Evolutionary conservation across 2,113 vertebrate genomes (phyloP).

Genomic region (Siniperca chuatsi): DNA sequence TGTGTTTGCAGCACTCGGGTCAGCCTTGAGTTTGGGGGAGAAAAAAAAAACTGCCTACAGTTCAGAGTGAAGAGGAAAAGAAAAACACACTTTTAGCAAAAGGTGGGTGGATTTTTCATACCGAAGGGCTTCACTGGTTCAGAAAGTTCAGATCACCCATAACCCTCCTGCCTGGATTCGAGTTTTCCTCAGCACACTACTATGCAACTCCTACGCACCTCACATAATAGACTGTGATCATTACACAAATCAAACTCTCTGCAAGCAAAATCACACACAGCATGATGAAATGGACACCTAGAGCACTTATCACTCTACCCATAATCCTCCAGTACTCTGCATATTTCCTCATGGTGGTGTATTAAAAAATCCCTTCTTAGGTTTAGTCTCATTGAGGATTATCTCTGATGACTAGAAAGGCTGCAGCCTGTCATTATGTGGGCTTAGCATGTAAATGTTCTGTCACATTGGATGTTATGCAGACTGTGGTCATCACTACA

Average conservation of each 20-base stretch:
- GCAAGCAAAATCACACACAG: slow-evolving; percentile 34
- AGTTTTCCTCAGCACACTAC: slow-evolving; percentile 43
- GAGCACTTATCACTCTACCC: slow-evolving; percentile 42
- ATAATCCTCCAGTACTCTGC: slow-evolving; percentile 53
- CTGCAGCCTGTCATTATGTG: slow-evolving; percentile 40
- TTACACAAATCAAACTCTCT: slow-evolving; percentile 36
- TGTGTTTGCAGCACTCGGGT: slow-evolving; percentile 60
- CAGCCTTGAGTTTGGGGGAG: slow-evolving; percentile 41
- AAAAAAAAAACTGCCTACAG: slow-evolving; percentile 11
- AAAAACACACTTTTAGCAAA: slow-evolving; percentile 27
- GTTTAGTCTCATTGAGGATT: slow-evolving; percentile 55
- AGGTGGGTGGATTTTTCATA: slow-evolving; percentile 21
- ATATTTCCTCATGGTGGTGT: slow-evolving; percentile 23
- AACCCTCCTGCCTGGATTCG: slow-evolving; percentile 8
- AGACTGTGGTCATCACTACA: not conserved
- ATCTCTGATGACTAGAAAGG: slow-evolving; percentile 46
- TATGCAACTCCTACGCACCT: slow-evolving; percentile 46
- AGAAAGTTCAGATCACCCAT: slow-evolving; percentile 22
- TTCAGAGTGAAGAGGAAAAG: slow-evolving; percentile 22
- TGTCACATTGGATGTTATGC: not conserved
- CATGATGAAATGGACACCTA: slow-evolving; percentile 39
- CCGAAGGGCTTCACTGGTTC: slow-evolving; percentile 9
- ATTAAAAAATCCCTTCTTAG: slow-evolving; percentile 37
- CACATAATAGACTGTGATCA: slow-evolving; percentile 23
- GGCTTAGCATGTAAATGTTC: slow-evolving; percentile 26